phyloP scores from a whole-genome alignment of 2,113 vertebrate species.

The Nothocercus julius region DNA sequence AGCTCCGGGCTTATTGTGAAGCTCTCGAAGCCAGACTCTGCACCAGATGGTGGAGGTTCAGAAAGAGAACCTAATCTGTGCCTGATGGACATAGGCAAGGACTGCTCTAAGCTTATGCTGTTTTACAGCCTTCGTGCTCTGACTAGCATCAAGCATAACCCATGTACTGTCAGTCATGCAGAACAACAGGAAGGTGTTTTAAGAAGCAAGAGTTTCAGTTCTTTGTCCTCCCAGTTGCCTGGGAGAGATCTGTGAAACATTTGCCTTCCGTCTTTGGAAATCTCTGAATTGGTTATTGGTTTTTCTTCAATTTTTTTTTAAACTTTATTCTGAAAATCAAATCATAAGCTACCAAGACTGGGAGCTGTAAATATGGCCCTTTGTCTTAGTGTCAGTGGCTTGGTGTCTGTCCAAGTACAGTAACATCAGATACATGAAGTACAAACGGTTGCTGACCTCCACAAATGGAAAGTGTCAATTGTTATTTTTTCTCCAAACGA shows the following conservation, averaged over 20 bases:
- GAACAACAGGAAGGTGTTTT: rapidly evolving
- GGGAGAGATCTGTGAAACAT: background rate
- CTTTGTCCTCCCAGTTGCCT: background rate
- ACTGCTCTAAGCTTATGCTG: rapidly evolving
- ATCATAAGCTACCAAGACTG: rapidly evolving
- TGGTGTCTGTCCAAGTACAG: background rate
- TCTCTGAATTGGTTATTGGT: background rate
- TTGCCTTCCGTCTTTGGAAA: background rate
- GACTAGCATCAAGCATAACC: background rate
- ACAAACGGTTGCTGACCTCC: background rate
- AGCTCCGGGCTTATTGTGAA: background rate
- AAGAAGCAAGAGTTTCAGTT: background rate
- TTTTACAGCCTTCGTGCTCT: rapidly evolving
- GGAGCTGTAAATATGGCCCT: background rate
- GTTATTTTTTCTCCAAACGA: rapidly evolving
- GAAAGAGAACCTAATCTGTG: rapidly evolving
- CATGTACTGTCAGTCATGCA: rapidly evolving
- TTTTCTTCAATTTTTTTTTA: background rate
- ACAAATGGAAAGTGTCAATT: rapidly evolving
- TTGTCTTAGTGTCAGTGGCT: background rate
- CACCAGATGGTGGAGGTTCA: rapidly evolving
- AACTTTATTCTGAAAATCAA: rapidly evolving
- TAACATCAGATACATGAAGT: background rate
- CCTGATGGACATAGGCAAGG: rapidly evolving
- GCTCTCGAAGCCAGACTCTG: rapidly evolving